A percentile compares a stretch with the other conserved stretches of the same genome.
phyloP scores from a whole-genome alignment of 2,797 vertebrate species.

The Adelosebastes latens region DNA sequence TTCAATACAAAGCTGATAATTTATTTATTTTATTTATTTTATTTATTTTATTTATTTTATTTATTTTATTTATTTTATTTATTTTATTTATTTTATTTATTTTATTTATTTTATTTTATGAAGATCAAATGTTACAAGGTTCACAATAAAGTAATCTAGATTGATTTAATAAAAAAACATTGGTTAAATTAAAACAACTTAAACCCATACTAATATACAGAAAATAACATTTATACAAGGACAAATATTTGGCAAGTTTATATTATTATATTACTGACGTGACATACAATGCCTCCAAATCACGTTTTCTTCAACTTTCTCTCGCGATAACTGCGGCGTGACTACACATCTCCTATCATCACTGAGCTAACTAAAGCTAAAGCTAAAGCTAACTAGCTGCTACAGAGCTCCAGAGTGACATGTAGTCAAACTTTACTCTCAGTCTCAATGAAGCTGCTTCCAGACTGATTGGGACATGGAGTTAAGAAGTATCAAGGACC shows the following conservation, averaged over 20 bases:
- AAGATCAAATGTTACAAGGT: not conserved
- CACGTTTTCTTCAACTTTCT: constrained; percentile 22
- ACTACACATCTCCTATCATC: constrained; percentile 28
- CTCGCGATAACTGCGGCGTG: constrained; percentile 63
- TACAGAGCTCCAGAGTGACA: constrained; percentile 47
- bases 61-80: too few relatives aligned
- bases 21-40: too few relatives aligned
- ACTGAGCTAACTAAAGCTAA: constrained; percentile 42
- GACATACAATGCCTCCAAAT: not conserved
- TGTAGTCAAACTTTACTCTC: constrained; percentile 56
- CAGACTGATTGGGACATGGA: constrained; percentile 86
- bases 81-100: too few relatives aligned
- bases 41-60: too few relatives aligned
- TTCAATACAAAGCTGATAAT: too few relatives aligned
- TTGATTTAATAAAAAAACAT: not conserved
- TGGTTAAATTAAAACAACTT: not conserved
- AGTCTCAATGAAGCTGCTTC: constrained; percentile 75
- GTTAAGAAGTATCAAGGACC: constrained; percentile 91
- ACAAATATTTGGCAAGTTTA: not conserved
- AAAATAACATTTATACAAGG: accelerated
- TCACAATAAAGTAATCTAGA: not conserved
- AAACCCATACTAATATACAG: not conserved
- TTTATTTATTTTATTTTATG: not conserved
- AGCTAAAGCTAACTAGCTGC: constrained; percentile 64
- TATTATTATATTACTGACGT: not conserved